These are phyloP conservation scores for Caloenas nicobarica DNA, from an alignment of 2,113 vertebrate species.

Conservation along the genomic window DNA sequence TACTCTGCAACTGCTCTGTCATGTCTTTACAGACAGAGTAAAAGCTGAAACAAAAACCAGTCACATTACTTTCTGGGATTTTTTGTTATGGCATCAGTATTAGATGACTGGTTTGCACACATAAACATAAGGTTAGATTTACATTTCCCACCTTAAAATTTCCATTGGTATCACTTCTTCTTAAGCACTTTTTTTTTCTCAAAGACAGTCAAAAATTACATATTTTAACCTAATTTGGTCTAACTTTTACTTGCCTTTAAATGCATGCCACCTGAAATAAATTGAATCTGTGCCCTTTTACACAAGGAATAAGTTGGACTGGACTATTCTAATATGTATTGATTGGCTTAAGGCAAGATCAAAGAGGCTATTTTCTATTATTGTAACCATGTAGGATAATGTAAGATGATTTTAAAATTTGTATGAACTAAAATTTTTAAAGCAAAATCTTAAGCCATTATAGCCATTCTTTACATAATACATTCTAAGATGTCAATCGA, in stretches of 20 bases:
- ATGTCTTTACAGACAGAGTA: background rate
- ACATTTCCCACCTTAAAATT: background rate
- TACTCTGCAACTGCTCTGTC: background rate
- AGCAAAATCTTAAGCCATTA: background rate
- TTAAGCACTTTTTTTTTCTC: background rate
- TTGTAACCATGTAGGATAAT: background rate
- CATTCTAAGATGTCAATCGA: background rate
- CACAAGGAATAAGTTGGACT: background rate
- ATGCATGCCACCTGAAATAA: background rate
- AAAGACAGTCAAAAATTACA: background rate
- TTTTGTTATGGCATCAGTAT: background rate
- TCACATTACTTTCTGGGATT: rapidly evolving
- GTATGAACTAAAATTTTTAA: background rate
- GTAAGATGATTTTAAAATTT: background rate
- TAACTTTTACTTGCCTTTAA: background rate
- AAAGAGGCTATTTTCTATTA: background rate
- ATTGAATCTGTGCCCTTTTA: background rate
- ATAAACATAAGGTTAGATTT: background rate
- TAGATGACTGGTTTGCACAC: background rate
- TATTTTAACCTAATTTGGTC: background rate
- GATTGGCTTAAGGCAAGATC: background rate
- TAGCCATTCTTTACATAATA: background rate
- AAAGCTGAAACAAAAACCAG: background rate
- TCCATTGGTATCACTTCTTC: background rate
- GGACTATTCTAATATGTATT: background rate